Evolutionary conservation across 1,140 invertebrate genomes (phyloP).

Genomic region (Patella vulgata): DNA sequence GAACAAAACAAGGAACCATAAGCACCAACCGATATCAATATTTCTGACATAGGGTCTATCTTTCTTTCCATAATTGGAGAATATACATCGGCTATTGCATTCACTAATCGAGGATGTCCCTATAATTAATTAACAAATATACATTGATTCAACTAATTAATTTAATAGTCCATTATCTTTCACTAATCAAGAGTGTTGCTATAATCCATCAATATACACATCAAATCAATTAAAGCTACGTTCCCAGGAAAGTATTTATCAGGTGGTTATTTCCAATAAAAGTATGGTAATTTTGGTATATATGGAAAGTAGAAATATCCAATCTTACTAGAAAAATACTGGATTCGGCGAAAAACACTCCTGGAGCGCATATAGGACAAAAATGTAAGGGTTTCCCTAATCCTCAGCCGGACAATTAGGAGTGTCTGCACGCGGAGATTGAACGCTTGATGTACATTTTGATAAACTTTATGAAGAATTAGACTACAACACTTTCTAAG

Average conservation of each 20-base stretch:
- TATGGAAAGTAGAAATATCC: not conserved
- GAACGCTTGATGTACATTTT: too few relatives aligned
- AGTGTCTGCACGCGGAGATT: too few relatives aligned
- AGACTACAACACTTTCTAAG: too few relatives aligned
- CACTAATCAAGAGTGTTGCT: not conserved
- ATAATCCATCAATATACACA: not conserved
- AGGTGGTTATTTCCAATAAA: too few relatives aligned
- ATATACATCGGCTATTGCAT: conserved; percentile 86
- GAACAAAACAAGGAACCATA: conserved; percentile 83
- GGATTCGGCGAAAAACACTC: too few relatives aligned
- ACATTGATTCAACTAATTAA: not conserved
- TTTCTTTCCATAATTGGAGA: conserved; percentile 78
- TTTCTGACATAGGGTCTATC: conserved; percentile 84
- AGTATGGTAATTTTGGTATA: too few relatives aligned
- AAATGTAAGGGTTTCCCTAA: too few relatives aligned
- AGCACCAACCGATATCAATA: conserved; percentile 90
- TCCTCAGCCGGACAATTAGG: too few relatives aligned
- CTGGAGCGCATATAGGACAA: too few relatives aligned
- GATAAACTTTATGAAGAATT: too few relatives aligned
- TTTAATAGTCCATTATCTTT: not conserved
- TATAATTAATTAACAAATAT: conserved; percentile 65
- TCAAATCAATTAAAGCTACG: not conserved
- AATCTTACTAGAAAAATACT: not conserved
- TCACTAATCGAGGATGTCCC: conserved; percentile 92
- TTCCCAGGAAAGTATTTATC: too few relatives aligned